Evolutionary conservation across 2,113 vertebrate genomes (phyloP), one percentile per base, ranked within the genome.

Genomic region (Stigmatopora nigra): DNA sequence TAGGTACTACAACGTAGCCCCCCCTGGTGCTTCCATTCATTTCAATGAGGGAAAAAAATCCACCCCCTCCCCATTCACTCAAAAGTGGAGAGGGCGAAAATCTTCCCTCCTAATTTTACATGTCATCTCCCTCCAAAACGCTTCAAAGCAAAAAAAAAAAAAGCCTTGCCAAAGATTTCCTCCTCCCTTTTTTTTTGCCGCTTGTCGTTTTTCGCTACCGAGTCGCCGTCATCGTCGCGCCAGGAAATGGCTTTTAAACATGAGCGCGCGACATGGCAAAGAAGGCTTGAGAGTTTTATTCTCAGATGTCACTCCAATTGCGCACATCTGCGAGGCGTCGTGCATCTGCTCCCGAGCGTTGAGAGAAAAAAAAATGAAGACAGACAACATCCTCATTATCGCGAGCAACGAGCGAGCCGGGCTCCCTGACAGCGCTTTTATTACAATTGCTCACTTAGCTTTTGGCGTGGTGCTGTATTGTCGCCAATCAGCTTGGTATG

Each of bases 91-190:
- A 87, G 84, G 84, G 82, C 80, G 75, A 86, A 79, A 78, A 78
- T 82, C 81, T 79, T 78, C 87, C 83, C 87, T 87, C 88, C 41
- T 83, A 86, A 87, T 89, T 91, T 85, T 63, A 68, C 71, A 90
- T 89, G 89, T 91, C 88, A 92, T 92, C 90, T 89, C 86, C 72
- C 80, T 91, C 91, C 91, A 92, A 92, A 90, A 89, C 74, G 70
- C 90, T 90, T 91, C 90, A 92, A 92, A 92, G 86, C 82, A 73
- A 70, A 79, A 92, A 92, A 92, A 86, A 82, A 73, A 70, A 79
- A 76, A 65, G 72, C 72, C 70, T 72, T 83, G 89, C 89, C 89
- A 90, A 86, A 82, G 82, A 87, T 86, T 87, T 79, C 77, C 80
- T 83, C 76, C 80, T 73, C 79, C 78, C 77, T 71, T 73, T 73